Evolutionary conservation across 1,140 invertebrate genomes (phyloP).

Genomic region (Globodera ellingtonae): DNA sequence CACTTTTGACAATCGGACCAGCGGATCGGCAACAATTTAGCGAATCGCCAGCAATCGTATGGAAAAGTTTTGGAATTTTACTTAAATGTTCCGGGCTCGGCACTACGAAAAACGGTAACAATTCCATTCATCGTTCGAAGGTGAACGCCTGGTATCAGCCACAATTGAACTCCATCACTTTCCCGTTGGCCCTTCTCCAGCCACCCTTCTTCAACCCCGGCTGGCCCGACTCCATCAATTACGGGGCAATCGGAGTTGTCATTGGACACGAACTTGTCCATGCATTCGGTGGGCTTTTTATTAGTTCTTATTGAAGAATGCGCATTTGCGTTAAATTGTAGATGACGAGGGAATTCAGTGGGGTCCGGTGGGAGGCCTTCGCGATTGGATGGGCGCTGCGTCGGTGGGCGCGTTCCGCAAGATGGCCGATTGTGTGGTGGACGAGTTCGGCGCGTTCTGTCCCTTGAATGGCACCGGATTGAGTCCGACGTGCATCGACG

Average conservation of each 20-base stretch:
- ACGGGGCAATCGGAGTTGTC: constrained; percentile 70
- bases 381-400: constrained; percentile 50
- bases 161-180: constrained; percentile 52
- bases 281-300: constrained; percentile 54
- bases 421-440: constrained; percentile 55
- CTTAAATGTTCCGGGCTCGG: background rate
- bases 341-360: constrained; percentile 58
- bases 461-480: constrained; percentile 28
- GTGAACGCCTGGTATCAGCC: constrained; percentile 33
- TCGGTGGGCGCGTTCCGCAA: constrained; percentile 44
- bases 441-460: constrained; percentile 56
- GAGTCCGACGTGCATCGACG: constrained; percentile 69
- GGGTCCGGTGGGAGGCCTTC: constrained; percentile 44
- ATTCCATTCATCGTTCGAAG: constrained; percentile 18
- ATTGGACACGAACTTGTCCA: constrained; percentile 71
- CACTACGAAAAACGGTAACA: background rate
- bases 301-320: background rate
- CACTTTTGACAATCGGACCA: constrained; percentile 1
- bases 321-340: background rate
- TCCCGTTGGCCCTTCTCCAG: constrained; percentile 47
- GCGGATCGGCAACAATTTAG: constrained; percentile 3
- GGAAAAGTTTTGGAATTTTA: background rate
- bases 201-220: constrained; percentile 71
- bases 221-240: constrained; percentile 71
- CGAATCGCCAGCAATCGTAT: background rate